phyloP scores from a whole-genome alignment of 2,797 vertebrate genomes.

The Catostomus latipinnis region DNA sequence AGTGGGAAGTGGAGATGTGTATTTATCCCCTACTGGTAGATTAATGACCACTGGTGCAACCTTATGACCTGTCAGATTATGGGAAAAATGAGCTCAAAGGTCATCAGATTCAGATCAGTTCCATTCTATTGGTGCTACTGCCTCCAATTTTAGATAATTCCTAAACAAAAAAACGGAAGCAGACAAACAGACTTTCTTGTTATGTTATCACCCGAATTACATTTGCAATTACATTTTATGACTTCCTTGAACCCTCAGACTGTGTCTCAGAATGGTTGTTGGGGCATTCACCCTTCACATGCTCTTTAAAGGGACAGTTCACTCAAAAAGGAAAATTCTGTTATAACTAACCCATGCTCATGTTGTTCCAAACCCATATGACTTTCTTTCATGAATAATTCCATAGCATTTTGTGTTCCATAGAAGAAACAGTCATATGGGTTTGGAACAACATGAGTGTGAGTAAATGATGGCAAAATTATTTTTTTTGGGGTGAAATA shows the following conservation, averaged over 20 bases:
- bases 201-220: constrained; percentile 36
- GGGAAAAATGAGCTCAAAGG: constrained; percentile 78
- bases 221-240: constrained; percentile 52
- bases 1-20: constrained; percentile 67
- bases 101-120: constrained; percentile 73
- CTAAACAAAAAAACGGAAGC: constrained; percentile 51
- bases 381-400: too few relatives aligned
- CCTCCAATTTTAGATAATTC: constrained; percentile 64
- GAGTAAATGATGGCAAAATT: too few relatives aligned
- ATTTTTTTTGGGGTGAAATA: too few relatives aligned
- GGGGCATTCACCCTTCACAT: constrained; percentile 27
- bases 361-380: too few relatives aligned
- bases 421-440: too few relatives aligned
- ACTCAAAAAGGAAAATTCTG: too few relatives aligned
- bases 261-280: constrained; percentile 13
- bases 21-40: constrained; percentile 73
- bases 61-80: constrained; percentile 78
- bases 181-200: constrained; percentile 35
- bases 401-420: too few relatives aligned
- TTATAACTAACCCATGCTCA: too few relatives aligned
- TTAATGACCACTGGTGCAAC: constrained; percentile 70
- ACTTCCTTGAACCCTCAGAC: constrained; percentile 50
- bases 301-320: background rate
- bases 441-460: too few relatives aligned
- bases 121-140: constrained; percentile 70